Base-by-base conservation (phyloP, 2,113 vertebrate genomes). In the Leucosticte australis region DNA sequence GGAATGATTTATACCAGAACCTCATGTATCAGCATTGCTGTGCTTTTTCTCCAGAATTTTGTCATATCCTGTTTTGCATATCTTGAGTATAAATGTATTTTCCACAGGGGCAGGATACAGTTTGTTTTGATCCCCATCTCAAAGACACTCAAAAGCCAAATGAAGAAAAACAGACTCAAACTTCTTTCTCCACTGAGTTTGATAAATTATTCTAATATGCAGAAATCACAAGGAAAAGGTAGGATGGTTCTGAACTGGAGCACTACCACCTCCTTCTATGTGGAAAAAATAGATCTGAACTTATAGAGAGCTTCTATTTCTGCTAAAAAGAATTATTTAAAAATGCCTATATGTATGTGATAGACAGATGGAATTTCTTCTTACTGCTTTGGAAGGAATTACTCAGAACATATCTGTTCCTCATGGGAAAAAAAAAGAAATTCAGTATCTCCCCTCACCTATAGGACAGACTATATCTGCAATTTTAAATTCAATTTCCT, bases 51-150 rank as follows among this genome's bases (percentile, higher is more conserved):
- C 94, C 92, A 96, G 70, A 90, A 90, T 96, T 92, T 97, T 97
- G 94, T 96, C 94, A 94, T 94, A 97, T 96, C 94, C 92, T 97
- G 96, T 96, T 97, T 96, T 97, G 94, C 92, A 75, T 97, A 95
- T 89, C 95, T 94, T 94, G 63, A 94, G 69, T 87, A 95, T 95
- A 97, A 96, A 97, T 96, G 94, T 85, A 90, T 97, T 97, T 97
- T 97, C 96, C 95, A 97, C 74, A 92, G 89, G 79, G 71, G 74
- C 91, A 92, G 70, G 94, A 96, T 93, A 95, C 1, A 1, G 52
- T 90, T 95, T 95, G 89, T 96, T 97, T 95, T 97, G 80, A 95
- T 97, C 91, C 71, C 44, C 82, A 77, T 97, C 83, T 92, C 59
- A 97, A 92, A 89, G 94, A 87, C 42, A 31, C 47, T 92, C 44